Percentiles rank a stretch among this genome's conserved stretches.
Conservation (phyloP, 2,797 vertebrate genomes). For the Phrynocephalus guinanensis region DNA sequence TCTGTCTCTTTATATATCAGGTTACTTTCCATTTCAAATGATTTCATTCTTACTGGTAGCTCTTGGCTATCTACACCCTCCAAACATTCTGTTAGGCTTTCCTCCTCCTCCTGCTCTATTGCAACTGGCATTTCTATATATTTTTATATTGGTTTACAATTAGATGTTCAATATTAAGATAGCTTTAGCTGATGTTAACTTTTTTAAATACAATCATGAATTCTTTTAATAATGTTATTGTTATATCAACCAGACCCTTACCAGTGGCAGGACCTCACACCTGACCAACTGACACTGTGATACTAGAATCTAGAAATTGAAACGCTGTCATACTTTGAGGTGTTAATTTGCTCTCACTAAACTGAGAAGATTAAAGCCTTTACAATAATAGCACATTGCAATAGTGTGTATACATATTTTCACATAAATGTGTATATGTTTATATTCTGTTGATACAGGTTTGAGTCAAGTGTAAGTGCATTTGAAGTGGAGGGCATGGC, state of each 20-base stretch:
- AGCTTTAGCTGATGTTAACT: too few species aligned
- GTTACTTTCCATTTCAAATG: too few species aligned
- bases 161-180: too few species aligned
- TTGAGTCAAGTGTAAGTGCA: conserved; percentile 87
- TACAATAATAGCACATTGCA: background rate
- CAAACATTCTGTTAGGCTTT: too few species aligned
- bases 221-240: too few species aligned
- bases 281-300: background rate
- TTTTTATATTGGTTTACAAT: too few species aligned
- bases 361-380: background rate
- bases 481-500: conserved; percentile 90
- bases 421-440: conserved; percentile 22
- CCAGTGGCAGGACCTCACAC: background rate
- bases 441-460: conserved; percentile 74
- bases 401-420: background rate
- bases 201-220: too few species aligned
- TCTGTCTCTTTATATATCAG: too few species aligned
- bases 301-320: background rate
- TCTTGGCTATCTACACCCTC: too few species aligned
- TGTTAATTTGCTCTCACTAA: background rate
- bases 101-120: too few species aligned
- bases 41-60: too few species aligned
- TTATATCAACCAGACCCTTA: background rate
- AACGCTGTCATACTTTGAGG: background rate
- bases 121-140: too few species aligned